Evolutionary conservation across 2,888 invertebrate species (phyloP), one percentile per base, ranked within the genome.

Genomic region (Scelioninae gen. 2): DNA sequence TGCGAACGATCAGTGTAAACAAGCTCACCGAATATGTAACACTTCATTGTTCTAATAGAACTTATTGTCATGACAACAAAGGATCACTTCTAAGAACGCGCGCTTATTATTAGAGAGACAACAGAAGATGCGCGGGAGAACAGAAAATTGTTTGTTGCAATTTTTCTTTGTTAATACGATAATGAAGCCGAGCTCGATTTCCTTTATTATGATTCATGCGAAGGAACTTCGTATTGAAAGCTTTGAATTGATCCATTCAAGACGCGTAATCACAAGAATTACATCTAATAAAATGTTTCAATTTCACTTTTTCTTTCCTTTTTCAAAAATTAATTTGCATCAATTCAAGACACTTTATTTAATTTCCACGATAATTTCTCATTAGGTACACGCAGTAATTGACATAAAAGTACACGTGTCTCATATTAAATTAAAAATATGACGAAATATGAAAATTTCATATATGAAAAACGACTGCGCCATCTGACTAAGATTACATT

Each of bases 141-240:
- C 63, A 68, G 73, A 61, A 67, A 73, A 68, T 67, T 68, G 57
- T 68, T 73, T 73, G 53, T 67, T 73, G 73, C 67, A 68, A 73
- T 68, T 68, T 73, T 73, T 73, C 73, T 68, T 68, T 68, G 67
- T 73, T 73, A 63, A 73, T 63, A 68, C 61, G 73, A 68, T 68
- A 68, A 73, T 67, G 73, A 55, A 67, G 37, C 37, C 60, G 50
- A 63, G 73, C 67, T 73, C 67, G 67, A 61, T 63, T 73, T 67
- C 60, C 61, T 63, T 73, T 73, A 73, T 67, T 67, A 60, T 73
- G 73, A 73, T 68, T 68, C 73, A 73, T 68, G 57, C 67, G 45
- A 52, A 73, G 65, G 43, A 43, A 55, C 67, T 73, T 61, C 43
- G 63, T 43, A 68, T 68, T 73, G 63, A 73, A 73, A 73, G 67